Evolutionary conservation across 2,797 vertebrate species (phyloP).

Genomic region (Gephyroberyx darwinii): DNA sequence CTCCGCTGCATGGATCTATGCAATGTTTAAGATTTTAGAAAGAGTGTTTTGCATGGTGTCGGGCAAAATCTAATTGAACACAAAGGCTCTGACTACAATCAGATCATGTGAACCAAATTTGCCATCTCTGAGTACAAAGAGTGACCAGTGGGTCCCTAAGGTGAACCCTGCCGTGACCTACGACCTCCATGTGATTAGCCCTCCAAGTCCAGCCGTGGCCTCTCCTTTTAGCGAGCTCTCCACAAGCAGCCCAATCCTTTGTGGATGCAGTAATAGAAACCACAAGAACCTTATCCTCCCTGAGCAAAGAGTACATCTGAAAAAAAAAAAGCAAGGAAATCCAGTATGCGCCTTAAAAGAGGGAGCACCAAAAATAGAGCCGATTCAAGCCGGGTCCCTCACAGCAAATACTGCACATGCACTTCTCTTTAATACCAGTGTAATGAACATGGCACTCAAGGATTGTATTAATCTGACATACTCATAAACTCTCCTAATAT

Average conservation of each 20-base stretch:
- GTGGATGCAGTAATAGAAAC: constrained; percentile 31
- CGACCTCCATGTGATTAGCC: constrained; percentile 58
- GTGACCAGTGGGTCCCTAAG: constrained; percentile 62
- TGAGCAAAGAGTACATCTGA: constrained; percentile 19
- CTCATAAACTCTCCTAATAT: constrained; percentile 34
- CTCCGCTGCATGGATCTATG: constrained; percentile 21
- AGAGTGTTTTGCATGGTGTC: constrained; percentile 35
- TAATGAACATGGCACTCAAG: not conserved
- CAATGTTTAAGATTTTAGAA: constrained; percentile 21
- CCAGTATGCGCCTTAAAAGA: not conserved
- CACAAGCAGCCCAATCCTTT: constrained; percentile 35
- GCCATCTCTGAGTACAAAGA: constrained; percentile 69
- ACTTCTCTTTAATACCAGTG: not conserved
- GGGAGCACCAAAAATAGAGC: constrained; percentile 16
- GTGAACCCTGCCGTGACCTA: constrained; percentile 73
- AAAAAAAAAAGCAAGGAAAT: constrained; percentile 6
- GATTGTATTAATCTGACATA: constrained; percentile 33
- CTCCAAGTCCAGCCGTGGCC: constrained; percentile 33
- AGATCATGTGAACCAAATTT: constrained; percentile 75
- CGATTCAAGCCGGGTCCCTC: not conserved
- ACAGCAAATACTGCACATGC: constrained; percentile 5
- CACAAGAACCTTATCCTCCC: constrained; percentile 25
- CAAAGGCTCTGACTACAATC: constrained; percentile 67
- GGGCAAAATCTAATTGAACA: constrained; percentile 64
- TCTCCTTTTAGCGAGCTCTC: constrained; percentile 54